Evolutionary conservation across 2,797 vertebrate genomes (phyloP).

Genomic region (Tapirus indicus): DNA sequence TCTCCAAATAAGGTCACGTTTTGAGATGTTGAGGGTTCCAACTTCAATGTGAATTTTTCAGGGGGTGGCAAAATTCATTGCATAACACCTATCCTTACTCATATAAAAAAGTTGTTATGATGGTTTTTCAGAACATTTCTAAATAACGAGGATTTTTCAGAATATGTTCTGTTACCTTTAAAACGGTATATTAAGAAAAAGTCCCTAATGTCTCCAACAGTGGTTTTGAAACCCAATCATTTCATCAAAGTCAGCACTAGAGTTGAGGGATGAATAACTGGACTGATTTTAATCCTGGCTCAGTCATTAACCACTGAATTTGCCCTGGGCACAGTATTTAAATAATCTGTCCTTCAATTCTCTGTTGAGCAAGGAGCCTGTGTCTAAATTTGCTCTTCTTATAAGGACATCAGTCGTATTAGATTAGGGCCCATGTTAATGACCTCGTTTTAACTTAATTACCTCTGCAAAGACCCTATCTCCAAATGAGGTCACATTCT

Average conservation of each 20-base stretch:
- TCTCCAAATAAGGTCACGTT: not conserved
- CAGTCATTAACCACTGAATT: not conserved
- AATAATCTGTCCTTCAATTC: slow-evolving; percentile 7
- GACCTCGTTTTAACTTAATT: not conserved
- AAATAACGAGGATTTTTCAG: slow-evolving; percentile 2
- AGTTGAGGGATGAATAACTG: not conserved
- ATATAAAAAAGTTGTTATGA: not conserved
- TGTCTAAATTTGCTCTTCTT: not conserved
- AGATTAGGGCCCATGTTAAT: not conserved
- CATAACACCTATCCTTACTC: not conserved
- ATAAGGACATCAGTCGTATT: not conserved
- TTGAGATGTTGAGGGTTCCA: not conserved
- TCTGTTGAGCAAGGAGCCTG: not conserved
- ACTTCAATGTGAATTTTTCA: not conserved
- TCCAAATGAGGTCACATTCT: not conserved
- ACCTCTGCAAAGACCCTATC: not conserved
- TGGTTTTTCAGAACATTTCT: not conserved
- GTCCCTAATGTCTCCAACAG: not conserved
- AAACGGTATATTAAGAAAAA: not conserved
- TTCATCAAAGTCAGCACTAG: slow-evolving; percentile 1
- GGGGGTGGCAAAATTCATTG: not conserved
- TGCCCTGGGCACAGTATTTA: not conserved
- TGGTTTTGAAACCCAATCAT: not conserved
- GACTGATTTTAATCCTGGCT: not conserved
- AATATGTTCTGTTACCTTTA: not conserved